These are phyloP conservation scores for Masnerella sp. DNA, from an alignment of 2,888 invertebrate species.

Conservation along the genomic window DNA sequence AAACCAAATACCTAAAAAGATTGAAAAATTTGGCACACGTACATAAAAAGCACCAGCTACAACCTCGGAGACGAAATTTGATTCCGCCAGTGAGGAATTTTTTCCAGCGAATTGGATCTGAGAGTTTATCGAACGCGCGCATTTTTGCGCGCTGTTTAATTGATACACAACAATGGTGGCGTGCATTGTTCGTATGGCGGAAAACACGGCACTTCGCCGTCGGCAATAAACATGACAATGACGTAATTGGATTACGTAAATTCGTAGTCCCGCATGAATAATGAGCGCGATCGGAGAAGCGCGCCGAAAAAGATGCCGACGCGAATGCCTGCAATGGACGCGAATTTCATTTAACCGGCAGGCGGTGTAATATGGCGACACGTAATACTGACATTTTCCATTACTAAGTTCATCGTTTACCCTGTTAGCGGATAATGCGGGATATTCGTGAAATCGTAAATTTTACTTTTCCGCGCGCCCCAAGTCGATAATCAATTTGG, in stretches of 20 bases:
- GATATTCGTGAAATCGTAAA: constrained; percentile 42
- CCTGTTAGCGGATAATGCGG: constrained; percentile 22
- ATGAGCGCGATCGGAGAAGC: constrained; percentile 41
- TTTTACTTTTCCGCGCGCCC: constrained; percentile 24
- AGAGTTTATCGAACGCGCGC: constrained; percentile 1
- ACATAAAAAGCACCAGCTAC: too few species aligned
- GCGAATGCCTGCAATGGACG: constrained; percentile 39
- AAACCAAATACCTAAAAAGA: too few species aligned
- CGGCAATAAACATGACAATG: constrained; percentile 55
- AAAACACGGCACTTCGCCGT: constrained; percentile 31
- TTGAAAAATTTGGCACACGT: too few species aligned
- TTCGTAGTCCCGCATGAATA: constrained; percentile 47
- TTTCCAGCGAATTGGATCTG: constrained; percentile 11
- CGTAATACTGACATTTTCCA: constrained; percentile 54
- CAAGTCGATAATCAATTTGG: constrained; percentile 37
- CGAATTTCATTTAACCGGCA: constrained; percentile 45
- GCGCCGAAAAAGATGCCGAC: constrained; percentile 37
- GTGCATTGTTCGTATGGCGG: constrained; percentile 36
- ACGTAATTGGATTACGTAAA: constrained; percentile 56
- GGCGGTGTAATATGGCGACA: constrained; percentile 47
- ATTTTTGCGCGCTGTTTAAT: constrained; percentile 36
- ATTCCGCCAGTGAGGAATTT: neutral
- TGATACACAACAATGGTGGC: constrained; percentile 36
- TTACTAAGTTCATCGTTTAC: constrained; percentile 51
- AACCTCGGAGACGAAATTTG: too few species aligned